Evolutionary conservation across 2,797 vertebrate species (phyloP).

Genomic region (Syngnathus acus): DNA sequence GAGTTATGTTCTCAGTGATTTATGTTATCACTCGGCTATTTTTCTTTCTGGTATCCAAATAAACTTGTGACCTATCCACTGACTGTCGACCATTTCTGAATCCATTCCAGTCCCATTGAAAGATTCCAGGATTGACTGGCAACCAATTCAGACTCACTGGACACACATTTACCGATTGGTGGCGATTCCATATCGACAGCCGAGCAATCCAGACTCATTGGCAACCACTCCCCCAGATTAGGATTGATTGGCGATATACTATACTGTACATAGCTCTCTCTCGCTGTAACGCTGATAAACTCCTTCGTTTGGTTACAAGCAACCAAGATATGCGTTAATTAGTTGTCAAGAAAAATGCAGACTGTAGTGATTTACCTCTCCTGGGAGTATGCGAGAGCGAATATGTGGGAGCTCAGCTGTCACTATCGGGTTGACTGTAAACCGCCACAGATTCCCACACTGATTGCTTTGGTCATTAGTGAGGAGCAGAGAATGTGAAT

Average conservation of each 20-base stretch:
- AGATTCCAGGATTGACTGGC: no score
- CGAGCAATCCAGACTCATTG: no score
- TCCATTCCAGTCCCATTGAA: no score
- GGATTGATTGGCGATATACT: no score
- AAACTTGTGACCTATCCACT: no score
- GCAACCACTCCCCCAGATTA: no score
- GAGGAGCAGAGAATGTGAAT: slow-evolving; percentile 10
- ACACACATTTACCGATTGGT: no score
- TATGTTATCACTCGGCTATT: not conserved
- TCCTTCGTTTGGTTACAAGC: slow-evolving; percentile 10
- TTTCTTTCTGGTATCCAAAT: no score
- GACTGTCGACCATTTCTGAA: no score
- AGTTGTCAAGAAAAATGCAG: slow-evolving; percentile 36
- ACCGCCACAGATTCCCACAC: slow-evolving; percentile 20
- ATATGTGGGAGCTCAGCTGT: slow-evolving; percentile 22
- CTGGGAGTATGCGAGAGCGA: slow-evolving; percentile 11
- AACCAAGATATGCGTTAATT: slow-evolving; percentile 37
- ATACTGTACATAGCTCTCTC: no score
- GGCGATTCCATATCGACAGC: no score
- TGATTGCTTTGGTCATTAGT: slow-evolving; percentile 29
- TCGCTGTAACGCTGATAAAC: not conserved
- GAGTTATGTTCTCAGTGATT: not conserved
- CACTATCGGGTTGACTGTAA: slow-evolving; percentile 14
- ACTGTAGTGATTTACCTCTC: slow-evolving; percentile 4
- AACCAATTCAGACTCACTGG: no score